phyloP scores from a whole-genome alignment of 2,888 invertebrate species.

The Leptinotarsa peninsularis region DNA sequence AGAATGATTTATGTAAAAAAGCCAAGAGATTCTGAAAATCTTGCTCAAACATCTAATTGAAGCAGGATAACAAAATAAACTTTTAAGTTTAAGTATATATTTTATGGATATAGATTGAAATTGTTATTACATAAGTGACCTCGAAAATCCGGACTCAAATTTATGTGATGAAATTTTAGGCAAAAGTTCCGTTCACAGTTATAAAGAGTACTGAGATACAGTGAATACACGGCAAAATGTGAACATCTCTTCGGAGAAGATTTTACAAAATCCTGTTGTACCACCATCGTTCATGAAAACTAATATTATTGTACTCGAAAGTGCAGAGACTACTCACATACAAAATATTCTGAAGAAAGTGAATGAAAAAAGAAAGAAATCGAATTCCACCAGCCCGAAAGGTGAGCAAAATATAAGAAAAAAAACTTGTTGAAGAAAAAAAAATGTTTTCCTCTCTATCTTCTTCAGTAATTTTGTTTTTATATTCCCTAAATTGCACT shows the following conservation, averaged over 20 bases:
- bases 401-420: background rate
- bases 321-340: background rate
- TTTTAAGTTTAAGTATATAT: background rate
- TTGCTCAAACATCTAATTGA: background rate
- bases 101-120: background rate
- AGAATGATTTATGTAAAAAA: background rate
- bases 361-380: constrained; percentile 4
- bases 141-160: background rate
- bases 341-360: background rate
- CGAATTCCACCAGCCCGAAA: background rate
- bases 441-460: too few species aligned
- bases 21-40: constrained; percentile 7
- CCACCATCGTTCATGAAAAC: background rate
- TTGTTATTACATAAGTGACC: background rate
- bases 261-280: background rate
- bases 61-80: background rate
- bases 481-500: background rate
- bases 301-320: background rate
- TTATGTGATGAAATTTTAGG: background rate
- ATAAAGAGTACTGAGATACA: background rate
- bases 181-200: background rate
- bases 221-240: background rate
- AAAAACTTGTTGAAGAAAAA: background rate
- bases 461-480: too few species aligned
- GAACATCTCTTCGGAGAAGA: background rate